Evolutionary conservation across 2,113 vertebrate species (phyloP), one percentile per base, ranked within the genome.

Genomic region (Meriones unguiculatus): DNA sequence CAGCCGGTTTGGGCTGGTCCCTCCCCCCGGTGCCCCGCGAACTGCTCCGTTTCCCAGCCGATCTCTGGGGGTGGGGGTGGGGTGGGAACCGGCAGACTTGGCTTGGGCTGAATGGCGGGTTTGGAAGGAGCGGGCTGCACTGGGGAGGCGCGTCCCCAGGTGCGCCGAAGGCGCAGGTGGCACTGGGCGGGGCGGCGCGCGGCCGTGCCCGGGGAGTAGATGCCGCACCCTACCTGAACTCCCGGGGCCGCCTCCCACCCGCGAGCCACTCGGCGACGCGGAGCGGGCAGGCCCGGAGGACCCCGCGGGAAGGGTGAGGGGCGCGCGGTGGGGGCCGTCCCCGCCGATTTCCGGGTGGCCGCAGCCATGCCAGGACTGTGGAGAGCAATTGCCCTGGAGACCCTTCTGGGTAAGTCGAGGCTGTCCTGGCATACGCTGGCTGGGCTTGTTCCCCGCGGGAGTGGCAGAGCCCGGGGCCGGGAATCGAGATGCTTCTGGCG

Each of bases 331-430:
- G 69, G 65, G 41, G 67, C 28, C 0, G 69, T 38, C 69, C 52
- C 28, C 4, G 15, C 1, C 14, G 65, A 18, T 70, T 54, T 67
- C 0, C 64, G 10, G 25, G 82, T 13, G 75, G 92, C 15, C 3
- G 69, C 1, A 20, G 70, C 15, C 32, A 98, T 98, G 98, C 8
- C 35, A 22, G 3, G 69, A 0, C 90, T 98, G 4, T 98, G 98
- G 98, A 97, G 70, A 35, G 97, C 97, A 11, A 18, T 98, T 82
- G 30, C 98, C 24, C 64, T 97, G 73, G 98, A 98, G 97, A 98
- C 54, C 30, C 8, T 98, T 1, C 85, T 98, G 75, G 98, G 98
- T 98, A 98, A 97, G 98, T 76, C 67, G 90, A 13, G n/a, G 78
- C 62, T 6, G 15, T 22, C 59, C 20, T 2, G 4, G 35, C 12